These are phyloP conservation scores for Mechanitis mazaeus DNA, from an alignment of 2,888 invertebrate genomes.

Conservation along the genomic window DNA sequence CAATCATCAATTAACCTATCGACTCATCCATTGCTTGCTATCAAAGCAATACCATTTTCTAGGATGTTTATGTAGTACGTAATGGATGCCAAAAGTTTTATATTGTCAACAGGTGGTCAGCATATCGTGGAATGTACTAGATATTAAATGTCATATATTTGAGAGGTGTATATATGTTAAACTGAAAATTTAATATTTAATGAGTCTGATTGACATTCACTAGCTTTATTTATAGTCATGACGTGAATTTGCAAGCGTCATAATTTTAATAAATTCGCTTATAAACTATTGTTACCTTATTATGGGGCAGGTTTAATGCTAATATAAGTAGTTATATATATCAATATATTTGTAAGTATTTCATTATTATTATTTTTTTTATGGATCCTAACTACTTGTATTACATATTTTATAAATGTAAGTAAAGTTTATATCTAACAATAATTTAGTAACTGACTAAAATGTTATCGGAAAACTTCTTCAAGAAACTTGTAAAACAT, in stretches of 20 bases:
- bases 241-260: conserved; percentile 28
- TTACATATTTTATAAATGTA: not conserved
- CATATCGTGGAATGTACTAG: conserved; percentile 9
- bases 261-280: conserved; percentile 19
- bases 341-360: not conserved
- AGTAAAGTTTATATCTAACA: not conserved
- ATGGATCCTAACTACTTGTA: not conserved
- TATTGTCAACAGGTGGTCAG: not conserved
- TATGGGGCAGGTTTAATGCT: conserved; percentile 11
- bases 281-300: conserved; percentile 17
- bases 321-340: not conserved
- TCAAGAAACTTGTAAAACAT: conserved; percentile 1
- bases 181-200: conserved; percentile 51
- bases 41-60: not conserved
- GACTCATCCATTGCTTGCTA: conserved; percentile 13
- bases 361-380: no score
- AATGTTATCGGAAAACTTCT: conserved; percentile 2
- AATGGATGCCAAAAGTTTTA: conserved; percentile 8
- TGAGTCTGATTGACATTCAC: conserved; percentile 40
- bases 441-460: not conserved
- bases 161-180: conserved; percentile 30
- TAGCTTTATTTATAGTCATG: conserved; percentile 29
- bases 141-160: conserved; percentile 26
- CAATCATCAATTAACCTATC: not conserved
- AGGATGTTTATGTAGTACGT: conserved; percentile 6